Percentiles rank a stretch among this genome's conserved stretches.
phyloP scores from a whole-genome alignment of 2,797 vertebrate genomes.

The Paguma larvata region DNA sequence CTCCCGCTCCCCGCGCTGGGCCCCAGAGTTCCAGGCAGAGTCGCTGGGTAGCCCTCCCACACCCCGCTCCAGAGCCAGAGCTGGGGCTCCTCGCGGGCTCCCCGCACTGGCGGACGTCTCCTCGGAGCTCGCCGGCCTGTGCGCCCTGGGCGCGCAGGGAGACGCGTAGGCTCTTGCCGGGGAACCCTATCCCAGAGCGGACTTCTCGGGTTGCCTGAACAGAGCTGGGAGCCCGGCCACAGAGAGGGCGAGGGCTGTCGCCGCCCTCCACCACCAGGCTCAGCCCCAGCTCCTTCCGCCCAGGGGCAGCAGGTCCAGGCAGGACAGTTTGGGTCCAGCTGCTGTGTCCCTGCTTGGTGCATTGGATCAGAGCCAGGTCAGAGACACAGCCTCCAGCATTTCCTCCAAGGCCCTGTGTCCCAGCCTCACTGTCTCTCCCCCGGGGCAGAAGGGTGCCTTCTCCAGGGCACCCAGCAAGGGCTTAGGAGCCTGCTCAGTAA shows the following conservation, averaged over 20 bases:
- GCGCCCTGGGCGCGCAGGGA: fast-evolving
- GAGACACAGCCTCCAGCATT: fast-evolving
- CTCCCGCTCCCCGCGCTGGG: background rate
- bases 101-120: background rate
- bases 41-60: background rate
- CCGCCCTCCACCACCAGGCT: background rate
- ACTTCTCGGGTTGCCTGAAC: fast-evolving
- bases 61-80: background rate
- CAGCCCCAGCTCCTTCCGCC: fast-evolving
- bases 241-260: fast-evolving
- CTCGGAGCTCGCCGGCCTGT: background rate
- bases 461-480: background rate
- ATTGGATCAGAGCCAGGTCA: background rate
- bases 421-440: fast-evolving
- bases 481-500: background rate
- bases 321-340: fast-evolving
- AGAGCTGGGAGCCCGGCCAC: fast-evolving
- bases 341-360: fast-evolving
- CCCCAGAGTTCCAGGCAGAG: no score
- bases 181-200: no score
- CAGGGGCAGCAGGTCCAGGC: fast-evolving
- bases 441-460: background rate
- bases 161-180: fast-evolving
- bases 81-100: background rate
- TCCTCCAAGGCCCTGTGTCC: background rate